These are phyloP conservation scores for Ciconia stormi DNA, from an alignment of 2,113 vertebrate species.

Conservation along the genomic window DNA sequence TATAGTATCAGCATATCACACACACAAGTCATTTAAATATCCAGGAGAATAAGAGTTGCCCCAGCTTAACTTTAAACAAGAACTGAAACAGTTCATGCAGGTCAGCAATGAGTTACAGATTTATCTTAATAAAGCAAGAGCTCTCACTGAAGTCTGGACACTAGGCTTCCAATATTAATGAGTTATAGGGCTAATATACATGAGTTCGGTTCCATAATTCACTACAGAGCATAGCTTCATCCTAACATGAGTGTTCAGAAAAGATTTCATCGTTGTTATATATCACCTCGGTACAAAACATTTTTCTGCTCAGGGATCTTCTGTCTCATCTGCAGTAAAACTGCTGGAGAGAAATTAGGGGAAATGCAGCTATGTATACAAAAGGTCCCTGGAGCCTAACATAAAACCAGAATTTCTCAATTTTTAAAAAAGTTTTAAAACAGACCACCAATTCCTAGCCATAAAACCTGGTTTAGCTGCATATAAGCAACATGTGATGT, in stretches of 20 bases:
- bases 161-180: not conserved
- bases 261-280: not conserved
- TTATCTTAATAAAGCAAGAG: not conserved
- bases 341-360: not conserved
- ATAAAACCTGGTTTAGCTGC: not conserved
- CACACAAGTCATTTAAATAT: not conserved
- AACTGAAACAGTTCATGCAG: not conserved
- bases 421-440: not conserved
- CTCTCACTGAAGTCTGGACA: not conserved
- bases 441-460: not conserved
- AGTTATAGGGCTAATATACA: not conserved
- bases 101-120: not conserved
- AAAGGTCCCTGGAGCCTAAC: not conserved
- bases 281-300: not conserved
- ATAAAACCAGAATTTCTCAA: not conserved
- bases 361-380: not conserved
- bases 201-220: not conserved
- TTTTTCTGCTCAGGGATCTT: not conserved
- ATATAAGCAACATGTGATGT: not conserved
- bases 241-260: not conserved
- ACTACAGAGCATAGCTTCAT: not conserved
- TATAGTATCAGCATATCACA: not conserved
- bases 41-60: not conserved
- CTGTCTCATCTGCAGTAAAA: not conserved
- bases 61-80: slow-evolving; percentile 15